Evolutionary conservation across 2,888 invertebrate species (phyloP).

Genomic region (Trichacis sp.): DNA sequence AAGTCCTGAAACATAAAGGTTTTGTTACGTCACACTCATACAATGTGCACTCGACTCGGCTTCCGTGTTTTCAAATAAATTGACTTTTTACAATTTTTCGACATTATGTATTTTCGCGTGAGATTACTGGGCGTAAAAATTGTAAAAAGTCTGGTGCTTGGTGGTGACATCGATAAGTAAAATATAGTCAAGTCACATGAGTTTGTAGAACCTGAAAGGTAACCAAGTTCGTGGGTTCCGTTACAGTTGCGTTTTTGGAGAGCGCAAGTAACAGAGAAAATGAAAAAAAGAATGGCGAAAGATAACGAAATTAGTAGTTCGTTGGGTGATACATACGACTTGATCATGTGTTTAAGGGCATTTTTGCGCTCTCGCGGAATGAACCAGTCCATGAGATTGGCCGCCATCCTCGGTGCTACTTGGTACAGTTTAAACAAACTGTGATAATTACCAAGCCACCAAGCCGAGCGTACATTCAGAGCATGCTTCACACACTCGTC

Average conservation of each 20-base stretch:
- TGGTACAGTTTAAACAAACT: constrained; percentile 93
- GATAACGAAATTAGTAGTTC: too few species aligned
- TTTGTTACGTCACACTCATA: constrained; percentile 1
- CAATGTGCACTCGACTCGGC: neutral
- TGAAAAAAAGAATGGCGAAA: too few species aligned
- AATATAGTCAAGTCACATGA: neutral
- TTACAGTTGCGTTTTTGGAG: neutral
- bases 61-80: too few species aligned
- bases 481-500: constrained; percentile 89
- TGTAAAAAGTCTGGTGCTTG: too few species aligned
- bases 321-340: constrained; percentile 87
- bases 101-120: too few species aligned
- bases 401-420: constrained; percentile 93
- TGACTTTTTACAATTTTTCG: too few species aligned
- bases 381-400: constrained; percentile 98
- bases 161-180: constrained; percentile 1
- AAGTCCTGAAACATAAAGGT: constrained; percentile 65
- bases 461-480: constrained; percentile 89
- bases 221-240: neutral
- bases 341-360: constrained; percentile 92
- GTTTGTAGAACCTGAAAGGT: neutral
- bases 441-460: constrained; percentile 93
- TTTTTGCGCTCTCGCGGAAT: constrained; percentile 92
- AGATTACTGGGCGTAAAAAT: too few species aligned
- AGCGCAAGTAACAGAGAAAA: constrained; percentile 3